Evolutionary conservation across 2,888 invertebrate species (phyloP).

Genomic region (Malacosoma neustria): DNA sequence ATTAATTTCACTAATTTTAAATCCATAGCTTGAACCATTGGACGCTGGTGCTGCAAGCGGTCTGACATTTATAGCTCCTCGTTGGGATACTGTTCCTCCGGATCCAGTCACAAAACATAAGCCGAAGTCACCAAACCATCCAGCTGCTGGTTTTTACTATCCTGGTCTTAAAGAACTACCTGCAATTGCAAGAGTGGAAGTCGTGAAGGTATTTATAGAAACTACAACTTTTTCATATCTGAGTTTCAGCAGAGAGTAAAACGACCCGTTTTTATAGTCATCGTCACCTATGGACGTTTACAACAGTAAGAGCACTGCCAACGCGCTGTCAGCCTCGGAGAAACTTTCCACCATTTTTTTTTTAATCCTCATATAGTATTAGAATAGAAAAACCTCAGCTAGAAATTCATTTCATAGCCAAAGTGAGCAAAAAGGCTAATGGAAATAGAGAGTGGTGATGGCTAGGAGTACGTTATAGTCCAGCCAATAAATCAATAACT

Average conservation of each 20-base stretch:
- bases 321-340: neutral
- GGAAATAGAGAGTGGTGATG: too few relatives aligned
- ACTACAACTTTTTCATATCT: neutral
- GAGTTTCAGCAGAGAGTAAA: neutral
- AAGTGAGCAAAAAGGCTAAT: too few relatives aligned
- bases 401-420: too few relatives aligned
- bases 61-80: slow-evolving; percentile 93
- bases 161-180: slow-evolving; percentile 87
- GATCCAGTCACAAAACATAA: slow-evolving; percentile 88
- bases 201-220: slow-evolving; percentile 80
- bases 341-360: too few relatives aligned
- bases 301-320: neutral
- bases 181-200: slow-evolving; percentile 88
- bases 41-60: slow-evolving; percentile 96
- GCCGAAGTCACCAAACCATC: slow-evolving; percentile 87
- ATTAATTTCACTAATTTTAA: too few relatives aligned
- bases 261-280: too few relatives aligned
- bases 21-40: slow-evolving; percentile 87
- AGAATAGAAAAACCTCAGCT: too few relatives aligned
- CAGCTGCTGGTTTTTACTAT: slow-evolving; percentile 94
- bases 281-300: neutral
- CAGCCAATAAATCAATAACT: too few relatives aligned
- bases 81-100: slow-evolving; percentile 91
- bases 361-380: too few relatives aligned
- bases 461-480: too few relatives aligned